Conservation (phyloP, 2,113 vertebrate species). For the Mungos mungo region DNA sequence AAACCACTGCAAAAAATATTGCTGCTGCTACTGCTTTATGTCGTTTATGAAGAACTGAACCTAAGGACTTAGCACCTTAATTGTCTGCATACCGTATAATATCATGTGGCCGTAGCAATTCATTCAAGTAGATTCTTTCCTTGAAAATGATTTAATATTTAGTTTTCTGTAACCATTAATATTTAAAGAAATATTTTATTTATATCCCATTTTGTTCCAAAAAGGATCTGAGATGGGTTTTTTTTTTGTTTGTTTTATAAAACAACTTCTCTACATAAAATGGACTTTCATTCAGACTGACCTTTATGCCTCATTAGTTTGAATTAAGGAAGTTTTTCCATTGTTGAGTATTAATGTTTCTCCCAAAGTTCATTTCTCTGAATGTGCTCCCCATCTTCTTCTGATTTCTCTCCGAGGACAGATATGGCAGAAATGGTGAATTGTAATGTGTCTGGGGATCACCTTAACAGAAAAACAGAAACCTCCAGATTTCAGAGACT, state of each 20-base stretch:
- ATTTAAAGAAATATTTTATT: not conserved
- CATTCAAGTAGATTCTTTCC: not conserved
- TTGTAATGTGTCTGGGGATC: not conserved
- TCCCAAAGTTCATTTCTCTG: not conserved
- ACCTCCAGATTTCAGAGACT: conserved; percentile 55
- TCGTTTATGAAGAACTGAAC: not conserved
- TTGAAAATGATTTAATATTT: not conserved
- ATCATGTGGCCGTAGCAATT: not conserved
- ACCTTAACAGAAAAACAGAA: conserved; percentile 50
- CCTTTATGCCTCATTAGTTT: not conserved
- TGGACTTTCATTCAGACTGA: not conserved
- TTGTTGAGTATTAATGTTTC: conserved; percentile 10
- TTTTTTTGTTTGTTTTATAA: not conserved
- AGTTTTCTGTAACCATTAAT: not conserved
- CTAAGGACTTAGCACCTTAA: not conserved
- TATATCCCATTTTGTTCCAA: not conserved
- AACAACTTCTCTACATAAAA: not conserved
- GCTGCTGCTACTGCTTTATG: not conserved
- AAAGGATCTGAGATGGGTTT: not conserved
- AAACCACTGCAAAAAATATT: not conserved
- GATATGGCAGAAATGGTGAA: not conserved
- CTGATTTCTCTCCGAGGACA: not conserved
- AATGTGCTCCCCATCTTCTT: not conserved
- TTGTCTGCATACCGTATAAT: not conserved
- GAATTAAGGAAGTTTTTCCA: conserved; percentile 3